Evolutionary conservation across 2,888 invertebrate species (phyloP).

Genomic region (Chrysina gloriosa): DNA sequence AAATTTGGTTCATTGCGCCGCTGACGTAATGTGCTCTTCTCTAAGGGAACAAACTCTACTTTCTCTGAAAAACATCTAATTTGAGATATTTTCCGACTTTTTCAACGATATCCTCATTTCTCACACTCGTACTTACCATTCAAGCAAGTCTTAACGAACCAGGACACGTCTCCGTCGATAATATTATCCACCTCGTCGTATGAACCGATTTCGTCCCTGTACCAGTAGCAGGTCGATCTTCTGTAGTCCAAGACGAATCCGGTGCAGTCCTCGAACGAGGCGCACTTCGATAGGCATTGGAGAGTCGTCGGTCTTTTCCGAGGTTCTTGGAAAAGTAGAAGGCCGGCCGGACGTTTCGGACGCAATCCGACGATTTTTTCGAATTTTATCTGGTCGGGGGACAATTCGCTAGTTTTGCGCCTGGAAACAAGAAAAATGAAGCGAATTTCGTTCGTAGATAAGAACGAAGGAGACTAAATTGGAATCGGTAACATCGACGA

Average conservation of each 20-base stretch:
- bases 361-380: constrained; percentile 62
- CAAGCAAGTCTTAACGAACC: constrained; percentile 75
- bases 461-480: neutral
- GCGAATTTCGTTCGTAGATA: neutral
- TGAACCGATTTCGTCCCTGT: constrained; percentile 49
- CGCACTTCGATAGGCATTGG: constrained; percentile 61
- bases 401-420: constrained; percentile 55
- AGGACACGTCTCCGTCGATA: constrained; percentile 71
- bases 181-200: constrained; percentile 54
- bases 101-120: neutral
- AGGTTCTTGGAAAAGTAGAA: constrained; percentile 53
- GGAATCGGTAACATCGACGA: too few species aligned
- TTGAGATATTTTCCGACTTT: too few species aligned
- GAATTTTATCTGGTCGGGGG: constrained; percentile 57
- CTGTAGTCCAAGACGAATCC: constrained; percentile 62
- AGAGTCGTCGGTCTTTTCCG: constrained; percentile 56
- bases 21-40: too few species aligned
- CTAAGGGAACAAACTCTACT: too few species aligned
- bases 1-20: too few species aligned
- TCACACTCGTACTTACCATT: constrained; percentile 63
- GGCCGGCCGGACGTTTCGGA: constrained; percentile 52
- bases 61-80: too few species aligned
- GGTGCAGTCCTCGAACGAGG: constrained; percentile 55
- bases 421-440: constrained; percentile 48
- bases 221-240: constrained; percentile 60